A percentile compares a stretch with the other conserved stretches of the same genome.
Evolutionary conservation across 2,888 invertebrate genomes (phyloP).

Genomic region (Diarsia rubi): DNA sequence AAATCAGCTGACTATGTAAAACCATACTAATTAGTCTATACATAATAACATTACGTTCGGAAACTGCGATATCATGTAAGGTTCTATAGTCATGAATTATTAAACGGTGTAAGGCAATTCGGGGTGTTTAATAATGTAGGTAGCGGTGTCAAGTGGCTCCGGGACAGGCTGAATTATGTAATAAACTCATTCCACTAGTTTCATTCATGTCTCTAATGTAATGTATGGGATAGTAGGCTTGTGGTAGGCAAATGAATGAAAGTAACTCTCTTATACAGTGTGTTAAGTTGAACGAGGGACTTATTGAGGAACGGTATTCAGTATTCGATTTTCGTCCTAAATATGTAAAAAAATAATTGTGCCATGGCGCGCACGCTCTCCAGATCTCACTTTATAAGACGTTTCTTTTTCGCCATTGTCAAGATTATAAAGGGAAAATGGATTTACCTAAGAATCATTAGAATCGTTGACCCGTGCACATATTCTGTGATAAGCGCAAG

Average conservation of each 20-base stretch:
- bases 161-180: constrained; percentile 78
- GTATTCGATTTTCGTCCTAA: too few relatives aligned
- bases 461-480: too few relatives aligned
- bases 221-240: constrained; percentile 32
- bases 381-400: too few relatives aligned
- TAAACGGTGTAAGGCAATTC: constrained; percentile 75
- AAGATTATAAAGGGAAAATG: too few relatives aligned
- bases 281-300: neutral
- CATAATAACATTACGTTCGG: constrained; percentile 53
- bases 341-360: too few relatives aligned
- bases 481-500: too few relatives aligned
- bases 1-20: constrained; percentile 32
- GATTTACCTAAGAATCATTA: too few relatives aligned
- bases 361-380: too few relatives aligned
- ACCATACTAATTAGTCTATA: constrained; percentile 53
- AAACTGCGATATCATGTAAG: constrained; percentile 56
- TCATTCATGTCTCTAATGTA: constrained; percentile 64
- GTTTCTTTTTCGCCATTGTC: too few relatives aligned
- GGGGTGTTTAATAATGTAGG: constrained; percentile 77
- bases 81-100: constrained; percentile 72
- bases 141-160: constrained; percentile 74
- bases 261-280: neutral
- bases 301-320: too few relatives aligned
- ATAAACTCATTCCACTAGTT: constrained; percentile 67
- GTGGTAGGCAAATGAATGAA: neutral